phyloP scores from a whole-genome alignment of 2,888 invertebrate genomes.

The Zygogramma bicolorata region DNA sequence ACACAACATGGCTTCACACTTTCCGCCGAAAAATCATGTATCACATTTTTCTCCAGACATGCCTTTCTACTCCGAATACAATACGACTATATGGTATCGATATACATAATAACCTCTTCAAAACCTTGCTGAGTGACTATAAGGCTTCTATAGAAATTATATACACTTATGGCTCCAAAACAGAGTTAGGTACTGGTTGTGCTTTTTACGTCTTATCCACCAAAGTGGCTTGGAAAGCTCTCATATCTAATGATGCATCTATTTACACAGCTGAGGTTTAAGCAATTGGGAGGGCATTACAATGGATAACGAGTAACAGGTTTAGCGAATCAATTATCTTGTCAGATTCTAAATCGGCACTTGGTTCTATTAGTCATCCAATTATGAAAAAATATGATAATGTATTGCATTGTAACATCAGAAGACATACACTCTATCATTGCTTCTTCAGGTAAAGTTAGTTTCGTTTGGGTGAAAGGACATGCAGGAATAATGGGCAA shows the following conservation, averaged over 20 bases:
- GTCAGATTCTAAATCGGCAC: not conserved
- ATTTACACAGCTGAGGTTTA: not conserved
- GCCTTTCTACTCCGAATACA: not conserved
- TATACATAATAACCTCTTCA: not conserved
- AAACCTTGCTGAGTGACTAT: too few relatives aligned
- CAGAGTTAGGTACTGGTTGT: not conserved
- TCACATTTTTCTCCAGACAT: not conserved
- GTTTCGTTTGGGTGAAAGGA: not conserved
- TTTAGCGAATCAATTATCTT: not conserved
- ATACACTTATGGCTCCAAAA: not conserved
- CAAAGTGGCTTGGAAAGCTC: not conserved
- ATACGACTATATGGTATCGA: not conserved
- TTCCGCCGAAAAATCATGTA: too few relatives aligned
- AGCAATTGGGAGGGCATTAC: not conserved
- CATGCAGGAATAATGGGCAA: not conserved
- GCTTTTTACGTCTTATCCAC: not conserved
- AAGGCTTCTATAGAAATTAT: not conserved
- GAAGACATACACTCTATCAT: not conserved
- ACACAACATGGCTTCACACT: too few relatives aligned
- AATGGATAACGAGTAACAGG: not conserved
- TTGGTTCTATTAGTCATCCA: not conserved
- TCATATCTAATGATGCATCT: not conserved
- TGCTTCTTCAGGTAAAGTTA: not conserved
- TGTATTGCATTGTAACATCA: not conserved
- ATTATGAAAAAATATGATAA: not conserved